A percentile compares a stretch with the other conserved stretches of the same genome.
These are phyloP conservation scores for Microcebus tavaratra DNA, from an alignment of 2,113 vertebrate genomes.

Conservation along the genomic window DNA sequence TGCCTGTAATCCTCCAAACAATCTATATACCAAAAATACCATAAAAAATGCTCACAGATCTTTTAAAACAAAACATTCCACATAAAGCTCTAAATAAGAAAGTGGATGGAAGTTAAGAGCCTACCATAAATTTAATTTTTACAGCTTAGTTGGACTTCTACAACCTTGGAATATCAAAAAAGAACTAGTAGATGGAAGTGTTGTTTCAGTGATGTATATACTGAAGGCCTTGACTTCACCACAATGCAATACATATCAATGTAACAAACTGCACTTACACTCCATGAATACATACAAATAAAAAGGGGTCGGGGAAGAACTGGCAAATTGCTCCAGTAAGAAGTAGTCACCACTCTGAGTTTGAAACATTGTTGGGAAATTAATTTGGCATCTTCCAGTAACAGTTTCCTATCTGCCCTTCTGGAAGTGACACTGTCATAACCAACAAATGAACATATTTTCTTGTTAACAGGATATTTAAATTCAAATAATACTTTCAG, in stretches of 20 bases:
- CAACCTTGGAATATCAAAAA: not conserved
- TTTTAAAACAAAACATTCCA: not conserved
- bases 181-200: too few relatives aligned
- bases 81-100: not conserved
- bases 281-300: too few relatives aligned
- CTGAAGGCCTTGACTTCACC: too few relatives aligned
- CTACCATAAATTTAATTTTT: not conserved
- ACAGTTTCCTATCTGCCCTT: not conserved
- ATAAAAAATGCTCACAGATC: not conserved
- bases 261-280: too few relatives aligned
- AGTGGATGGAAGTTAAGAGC: not conserved
- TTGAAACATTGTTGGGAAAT: not conserved
- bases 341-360: not conserved
- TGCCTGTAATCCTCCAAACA: not conserved
- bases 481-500: not conserved
- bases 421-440: not conserved
- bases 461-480: not conserved
- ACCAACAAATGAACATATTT: not conserved
- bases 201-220: too few relatives aligned
- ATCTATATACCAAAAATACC: not conserved
- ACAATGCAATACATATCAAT: too few relatives aligned
- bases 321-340: not conserved
- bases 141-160: not conserved
- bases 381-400: not conserved
- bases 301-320: not conserved